Evolutionary conservation across 2,888 invertebrate genomes (phyloP).

Genomic region (Philereme vetulata): DNA sequence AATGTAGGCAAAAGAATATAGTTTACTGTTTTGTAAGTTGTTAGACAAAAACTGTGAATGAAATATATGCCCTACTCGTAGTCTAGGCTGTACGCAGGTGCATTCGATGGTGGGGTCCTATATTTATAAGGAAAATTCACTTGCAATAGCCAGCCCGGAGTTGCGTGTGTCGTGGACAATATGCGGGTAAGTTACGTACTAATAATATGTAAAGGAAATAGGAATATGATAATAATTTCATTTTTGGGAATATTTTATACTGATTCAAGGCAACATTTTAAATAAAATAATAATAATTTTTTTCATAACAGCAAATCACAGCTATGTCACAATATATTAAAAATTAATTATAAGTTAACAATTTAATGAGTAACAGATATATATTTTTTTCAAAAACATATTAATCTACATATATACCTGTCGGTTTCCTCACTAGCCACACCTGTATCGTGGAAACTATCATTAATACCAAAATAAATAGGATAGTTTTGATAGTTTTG

Average conservation of each 20-base stretch:
- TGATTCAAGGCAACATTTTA: background rate
- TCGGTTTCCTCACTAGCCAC: no score
- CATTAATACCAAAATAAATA: no score
- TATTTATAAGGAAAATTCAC: conserved; percentile 65
- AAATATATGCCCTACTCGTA: conserved; percentile 1
- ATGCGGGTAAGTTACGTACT: conserved; percentile 55
- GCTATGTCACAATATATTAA: no score
- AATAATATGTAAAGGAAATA: background rate
- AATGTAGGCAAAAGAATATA: background rate
- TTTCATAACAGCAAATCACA: no score
- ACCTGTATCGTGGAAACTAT: no score
- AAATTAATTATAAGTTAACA: no score
- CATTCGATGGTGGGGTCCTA: conserved; percentile 63
- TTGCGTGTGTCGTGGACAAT: conserved; percentile 50
- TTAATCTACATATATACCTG: no score
- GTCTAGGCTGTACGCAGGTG: conserved; percentile 30
- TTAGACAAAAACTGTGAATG: conserved; percentile 3
- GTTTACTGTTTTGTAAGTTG: background rate
- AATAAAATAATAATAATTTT: background rate
- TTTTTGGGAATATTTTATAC: background rate
- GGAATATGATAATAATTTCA: no score
- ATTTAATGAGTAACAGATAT: no score
- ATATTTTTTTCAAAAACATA: no score
- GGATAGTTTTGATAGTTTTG: no score
- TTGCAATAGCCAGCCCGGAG: conserved; percentile 48